Evolutionary conservation across 2,113 vertebrate species (phyloP), one percentile per base, ranked within the genome.

Genomic region (Kryptolebias marmoratus): DNA sequence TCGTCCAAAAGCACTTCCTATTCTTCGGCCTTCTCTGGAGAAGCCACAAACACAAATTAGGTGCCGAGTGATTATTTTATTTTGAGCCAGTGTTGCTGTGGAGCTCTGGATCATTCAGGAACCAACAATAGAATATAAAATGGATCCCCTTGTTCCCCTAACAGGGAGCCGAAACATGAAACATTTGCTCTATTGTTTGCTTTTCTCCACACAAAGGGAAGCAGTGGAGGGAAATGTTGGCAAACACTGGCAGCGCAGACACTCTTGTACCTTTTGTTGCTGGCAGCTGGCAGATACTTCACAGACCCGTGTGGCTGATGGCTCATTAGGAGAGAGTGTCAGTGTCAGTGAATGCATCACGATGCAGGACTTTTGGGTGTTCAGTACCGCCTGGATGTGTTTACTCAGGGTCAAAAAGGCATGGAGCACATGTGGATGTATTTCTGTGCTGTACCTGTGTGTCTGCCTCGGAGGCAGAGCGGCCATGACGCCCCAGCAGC

Each of bases 71-170:
- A 77, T 80, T 27, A 72, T 79, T 81, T 80, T 27, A 75, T 79
- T 81, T 69, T 69, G 56, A 71, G 80, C 47, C 71, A 49, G 53
- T 5, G 61, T 75, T 71, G 79, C 68, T 15, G 56, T 75, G 79
- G 69, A 81, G 71, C 72, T 62, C 64, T 54, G 63, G 42, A 69
- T 80, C 71, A 82, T 66, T 84, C 56, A 71, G 63, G 56, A 63
- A 71, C 61, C 61, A 73, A 80, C 76, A 81, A 75, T 77, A 71
- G 66, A 82, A 81, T 71, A 49, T 74, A 80, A 64, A 86, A 75
- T 50, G 71, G 71, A 80, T 55, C 54, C 61, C 61, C 63, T 69
- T 36, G 65, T 82, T 82, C 71, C 71, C 76, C 27, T 71, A 76
- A 82, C 74, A 74, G 62, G 28, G 50, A 55, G 59, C 28, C 61